Evolutionary conservation across 2,888 invertebrate species (phyloP).

Genomic region (Ennomos quercinarius): DNA sequence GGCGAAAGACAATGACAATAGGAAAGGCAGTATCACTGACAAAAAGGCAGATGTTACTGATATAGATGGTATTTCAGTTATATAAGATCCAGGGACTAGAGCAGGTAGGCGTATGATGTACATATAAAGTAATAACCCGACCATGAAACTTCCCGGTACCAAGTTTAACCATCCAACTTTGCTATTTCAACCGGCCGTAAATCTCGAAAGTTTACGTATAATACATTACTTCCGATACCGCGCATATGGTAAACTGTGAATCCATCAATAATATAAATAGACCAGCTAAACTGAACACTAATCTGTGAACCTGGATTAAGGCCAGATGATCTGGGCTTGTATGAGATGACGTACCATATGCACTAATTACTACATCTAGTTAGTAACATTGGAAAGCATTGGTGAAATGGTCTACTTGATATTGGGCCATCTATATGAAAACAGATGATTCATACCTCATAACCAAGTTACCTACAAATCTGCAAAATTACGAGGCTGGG

Average conservation of each 20-base stretch:
- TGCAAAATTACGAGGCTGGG: conserved; percentile 2
- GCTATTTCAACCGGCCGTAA: conserved; percentile 1
- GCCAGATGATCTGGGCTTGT: conserved; percentile 29
- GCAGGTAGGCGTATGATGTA: background rate
- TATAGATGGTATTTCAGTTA: no score
- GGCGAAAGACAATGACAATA: no score
- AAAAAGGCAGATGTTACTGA: no score
- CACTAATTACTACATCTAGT: conserved; percentile 23
- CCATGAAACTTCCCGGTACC: background rate
- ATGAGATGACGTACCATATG: conserved; percentile 5
- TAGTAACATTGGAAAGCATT: conserved; percentile 3
- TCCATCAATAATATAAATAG: conserved; percentile 15
- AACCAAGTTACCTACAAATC: conserved; percentile 27
- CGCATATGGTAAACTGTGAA: conserved; percentile 16
- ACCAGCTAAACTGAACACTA: conserved; percentile 1
- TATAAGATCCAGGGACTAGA: no score
- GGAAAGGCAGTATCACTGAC: no score
- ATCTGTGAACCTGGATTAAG: conserved; percentile 21
- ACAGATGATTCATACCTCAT: conserved; percentile 25
- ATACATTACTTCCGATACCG: conserved; percentile 17
- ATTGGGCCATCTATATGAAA: conserved; percentile 12
- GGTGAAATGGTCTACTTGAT: conserved; percentile 1
- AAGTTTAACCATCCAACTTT: conserved; percentile 14
- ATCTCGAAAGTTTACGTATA: conserved; percentile 14
- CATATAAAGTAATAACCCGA: conserved; percentile 9